phyloP scores from a whole-genome alignment of 2,113 vertebrate genomes.

The Scytalopus superciliaris region DNA sequence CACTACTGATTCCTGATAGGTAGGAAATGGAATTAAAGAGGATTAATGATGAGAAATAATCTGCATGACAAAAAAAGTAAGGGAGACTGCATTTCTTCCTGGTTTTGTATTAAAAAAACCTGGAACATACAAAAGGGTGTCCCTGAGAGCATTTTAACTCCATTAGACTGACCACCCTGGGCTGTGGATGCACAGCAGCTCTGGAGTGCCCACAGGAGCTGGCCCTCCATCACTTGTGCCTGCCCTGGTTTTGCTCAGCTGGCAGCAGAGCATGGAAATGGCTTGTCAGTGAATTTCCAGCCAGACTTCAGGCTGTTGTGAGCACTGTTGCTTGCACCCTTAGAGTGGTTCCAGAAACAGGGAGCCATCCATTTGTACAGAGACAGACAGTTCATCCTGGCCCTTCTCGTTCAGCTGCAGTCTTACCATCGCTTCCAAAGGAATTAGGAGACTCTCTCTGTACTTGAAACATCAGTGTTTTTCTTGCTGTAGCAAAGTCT shows the following conservation, averaged over 20 bases:
- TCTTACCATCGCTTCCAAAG: background rate
- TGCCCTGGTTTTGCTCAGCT: background rate
- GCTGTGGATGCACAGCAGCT: background rate
- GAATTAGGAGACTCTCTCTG: background rate
- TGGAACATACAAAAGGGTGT: background rate
- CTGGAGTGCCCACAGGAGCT: background rate
- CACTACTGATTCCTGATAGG: background rate
- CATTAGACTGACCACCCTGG: background rate
- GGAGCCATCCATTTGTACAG: background rate
- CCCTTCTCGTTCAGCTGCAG: background rate
- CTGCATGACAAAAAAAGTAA: background rate
- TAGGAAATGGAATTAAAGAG: background rate
- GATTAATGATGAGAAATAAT: background rate
- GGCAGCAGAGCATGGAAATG: background rate
- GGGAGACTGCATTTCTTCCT: background rate
- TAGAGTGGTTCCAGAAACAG: background rate
- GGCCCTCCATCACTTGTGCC: background rate
- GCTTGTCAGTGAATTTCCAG: rapidly evolving
- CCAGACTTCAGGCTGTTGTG: background rate
- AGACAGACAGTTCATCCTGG: background rate
- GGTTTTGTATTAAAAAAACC: background rate
- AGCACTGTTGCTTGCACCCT: background rate
- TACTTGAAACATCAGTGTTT: background rate
- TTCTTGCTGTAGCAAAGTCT: background rate
- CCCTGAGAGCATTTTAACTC: background rate